Evolutionary conservation across 2,113 vertebrate species (phyloP).

Genomic region (Mus musculus): DNA sequence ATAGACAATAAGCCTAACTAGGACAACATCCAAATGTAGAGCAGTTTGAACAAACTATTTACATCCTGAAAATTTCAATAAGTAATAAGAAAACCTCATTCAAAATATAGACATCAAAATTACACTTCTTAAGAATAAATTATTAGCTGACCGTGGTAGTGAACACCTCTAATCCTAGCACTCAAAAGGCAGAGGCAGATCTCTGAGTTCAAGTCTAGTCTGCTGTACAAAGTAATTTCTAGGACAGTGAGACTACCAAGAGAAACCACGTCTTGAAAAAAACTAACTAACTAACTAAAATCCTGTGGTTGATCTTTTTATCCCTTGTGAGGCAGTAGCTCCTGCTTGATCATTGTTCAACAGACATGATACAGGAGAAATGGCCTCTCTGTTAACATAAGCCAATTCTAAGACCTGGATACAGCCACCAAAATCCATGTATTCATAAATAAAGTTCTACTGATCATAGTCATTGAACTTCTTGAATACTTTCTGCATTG

Average conservation of each 20-base stretch:
- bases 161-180: not conserved
- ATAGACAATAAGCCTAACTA: not conserved
- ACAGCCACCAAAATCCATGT: not conserved
- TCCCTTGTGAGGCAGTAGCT: not conserved
- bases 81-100: slow-evolving; percentile 70
- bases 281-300: not conserved
- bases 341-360: not conserved
- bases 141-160: not conserved
- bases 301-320: not conserved
- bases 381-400: not conserved
- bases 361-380: not conserved
- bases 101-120: not conserved
- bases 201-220: not conserved
- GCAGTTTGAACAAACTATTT: slow-evolving; percentile 61
- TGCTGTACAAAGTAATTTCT: not conserved
- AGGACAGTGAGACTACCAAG: not conserved
- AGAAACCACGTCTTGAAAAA: not conserved
- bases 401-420: slow-evolving; percentile 1
- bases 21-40: slow-evolving; percentile 59
- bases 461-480: not conserved
- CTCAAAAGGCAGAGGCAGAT: not conserved
- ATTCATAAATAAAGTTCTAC: not conserved
- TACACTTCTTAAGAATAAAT: slow-evolving; percentile 28
- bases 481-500: not conserved
- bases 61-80: slow-evolving; percentile 72